Percentiles rank a stretch among this genome's conserved stretches.
phyloP scores from a whole-genome alignment of 2,888 invertebrate species.

The Neuroscelio doddi region DNA sequence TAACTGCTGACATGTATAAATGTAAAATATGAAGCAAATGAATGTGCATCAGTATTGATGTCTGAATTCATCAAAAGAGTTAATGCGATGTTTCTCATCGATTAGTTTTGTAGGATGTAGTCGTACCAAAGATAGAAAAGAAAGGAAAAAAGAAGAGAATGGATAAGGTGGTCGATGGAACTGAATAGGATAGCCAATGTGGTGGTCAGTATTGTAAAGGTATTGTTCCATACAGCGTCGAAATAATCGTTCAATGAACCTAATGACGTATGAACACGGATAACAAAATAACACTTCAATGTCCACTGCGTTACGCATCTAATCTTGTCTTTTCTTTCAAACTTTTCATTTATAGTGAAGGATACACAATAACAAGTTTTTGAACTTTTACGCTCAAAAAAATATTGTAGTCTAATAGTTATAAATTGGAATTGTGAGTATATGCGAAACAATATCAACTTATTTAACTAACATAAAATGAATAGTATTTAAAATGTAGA shows the following conservation, averaged over 20 bases:
- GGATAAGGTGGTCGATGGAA: constrained; percentile 38
- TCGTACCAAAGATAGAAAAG: constrained; percentile 37
- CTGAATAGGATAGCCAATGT: constrained; percentile 35
- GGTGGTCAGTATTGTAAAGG: constrained; percentile 66
- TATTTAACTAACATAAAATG: too few relatives aligned
- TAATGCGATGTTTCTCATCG: constrained; percentile 38
- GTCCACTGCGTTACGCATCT: constrained; percentile 30
- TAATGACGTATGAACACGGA: constrained; percentile 70
- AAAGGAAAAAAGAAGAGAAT: constrained; percentile 37
- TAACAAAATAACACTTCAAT: constrained; percentile 67
- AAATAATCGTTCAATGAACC: constrained; percentile 65
- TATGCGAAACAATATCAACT: too few relatives aligned
- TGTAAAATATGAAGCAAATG: neutral
- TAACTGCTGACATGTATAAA: too few relatives aligned
- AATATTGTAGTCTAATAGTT: too few relatives aligned
- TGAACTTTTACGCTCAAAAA: too few relatives aligned
- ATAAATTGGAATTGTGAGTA: too few relatives aligned
- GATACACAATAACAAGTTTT: too few relatives aligned
- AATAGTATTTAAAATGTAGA: too few relatives aligned
- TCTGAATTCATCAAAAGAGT: too few relatives aligned
- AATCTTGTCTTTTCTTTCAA: neutral
- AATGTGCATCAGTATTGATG: too few relatives aligned
- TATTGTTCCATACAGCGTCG: constrained; percentile 63
- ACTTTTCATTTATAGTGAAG: too few relatives aligned
- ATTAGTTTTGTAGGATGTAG: constrained; percentile 36